These are phyloP conservation scores for Galeruca laticollis DNA, from an alignment of 2,888 invertebrate species.

Conservation along the genomic window DNA sequence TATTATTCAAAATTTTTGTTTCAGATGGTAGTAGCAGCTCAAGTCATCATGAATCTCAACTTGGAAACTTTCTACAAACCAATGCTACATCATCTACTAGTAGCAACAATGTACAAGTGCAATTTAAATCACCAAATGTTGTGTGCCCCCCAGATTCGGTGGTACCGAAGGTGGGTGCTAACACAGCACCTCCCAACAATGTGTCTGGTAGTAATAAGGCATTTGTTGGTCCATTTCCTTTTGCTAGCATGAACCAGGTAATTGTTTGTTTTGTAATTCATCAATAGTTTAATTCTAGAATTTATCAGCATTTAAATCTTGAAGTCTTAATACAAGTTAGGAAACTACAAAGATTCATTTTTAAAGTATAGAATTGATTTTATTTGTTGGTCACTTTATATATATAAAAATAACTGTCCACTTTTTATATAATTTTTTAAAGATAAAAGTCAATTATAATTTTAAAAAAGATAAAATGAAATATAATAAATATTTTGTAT, in stretches of 20 bases:
- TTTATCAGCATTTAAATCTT: too few species aligned
- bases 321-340: too few species aligned
- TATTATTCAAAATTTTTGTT: conserved; percentile 3
- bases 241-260: conserved; percentile 88
- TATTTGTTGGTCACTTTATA: too few species aligned
- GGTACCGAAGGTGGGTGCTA: conserved; percentile 61
- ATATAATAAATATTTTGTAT: too few species aligned
- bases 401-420: too few species aligned
- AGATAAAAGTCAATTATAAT: too few species aligned
- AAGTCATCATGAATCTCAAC: conserved; percentile 45
- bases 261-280: background rate
- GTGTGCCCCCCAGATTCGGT: conserved; percentile 83
- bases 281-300: too few species aligned
- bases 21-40: conserved; percentile 39
- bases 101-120: conserved; percentile 62
- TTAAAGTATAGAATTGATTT: too few species aligned
- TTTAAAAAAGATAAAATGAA: too few species aligned
- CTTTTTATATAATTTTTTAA: too few species aligned
- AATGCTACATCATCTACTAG: conserved; percentile 45
- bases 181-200: conserved; percentile 51
- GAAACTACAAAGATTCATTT: too few species aligned
- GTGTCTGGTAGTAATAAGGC: conserved; percentile 66
- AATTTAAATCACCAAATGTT: conserved; percentile 82
- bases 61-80: conserved; percentile 48
- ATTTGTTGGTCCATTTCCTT: conserved; percentile 80